Base-by-base conservation (phyloP, 2,113 vertebrate genomes). In the Rhombomys opimus region DNA sequence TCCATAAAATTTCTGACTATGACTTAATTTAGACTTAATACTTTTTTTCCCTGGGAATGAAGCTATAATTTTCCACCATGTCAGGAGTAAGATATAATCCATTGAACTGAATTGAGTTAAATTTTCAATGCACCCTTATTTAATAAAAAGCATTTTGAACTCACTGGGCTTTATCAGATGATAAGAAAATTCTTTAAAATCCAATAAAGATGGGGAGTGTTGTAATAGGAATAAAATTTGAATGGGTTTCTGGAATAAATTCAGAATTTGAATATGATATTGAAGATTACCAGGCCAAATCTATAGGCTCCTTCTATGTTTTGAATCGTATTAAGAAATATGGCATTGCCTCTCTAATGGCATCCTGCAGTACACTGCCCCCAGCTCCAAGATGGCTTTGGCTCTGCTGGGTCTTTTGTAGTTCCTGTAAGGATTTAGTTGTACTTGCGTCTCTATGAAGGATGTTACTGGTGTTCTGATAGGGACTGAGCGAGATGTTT, bases 121-220 rank as follows among this genome's bases (percentile, higher is more conserved):
- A 88, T 12, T 96, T 96, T 94, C 72, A 93, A 92, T 57, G 52
- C 13, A 91, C 46, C 10, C 76, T 91, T 87, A 68, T 95, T 97
- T n/a, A 81, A 96, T 84, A 94, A 95, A 96, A 96, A 86, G 52
- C 41, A 96, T 92, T 97, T 97, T 88, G 78, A 97, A 96, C n/a
- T 81, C 67, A 86, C 30, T 82, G 85, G 80, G 63, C 82, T 93
- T 98, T 65, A 81, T 93, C 77, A 95, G 12, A 22, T 82, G 25
- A 75, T 95, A 94, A 93, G 90, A 93, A 97, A 88, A 92, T 84
- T 80, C 30, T 77, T 96, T 38, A 22, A 15, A 94, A 93, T 70
- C 93, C 20, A 65, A 75, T 95, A 86, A 77, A 70, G 61, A 84
- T 63, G 72, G 46, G 65, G 38, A 90, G 1, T 78, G 5, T 11